A percentile compares a stretch with the other conserved stretches of the same genome.
Conservation (phyloP, 2,888 invertebrate species). For the Eremobia ochroleuca region DNA sequence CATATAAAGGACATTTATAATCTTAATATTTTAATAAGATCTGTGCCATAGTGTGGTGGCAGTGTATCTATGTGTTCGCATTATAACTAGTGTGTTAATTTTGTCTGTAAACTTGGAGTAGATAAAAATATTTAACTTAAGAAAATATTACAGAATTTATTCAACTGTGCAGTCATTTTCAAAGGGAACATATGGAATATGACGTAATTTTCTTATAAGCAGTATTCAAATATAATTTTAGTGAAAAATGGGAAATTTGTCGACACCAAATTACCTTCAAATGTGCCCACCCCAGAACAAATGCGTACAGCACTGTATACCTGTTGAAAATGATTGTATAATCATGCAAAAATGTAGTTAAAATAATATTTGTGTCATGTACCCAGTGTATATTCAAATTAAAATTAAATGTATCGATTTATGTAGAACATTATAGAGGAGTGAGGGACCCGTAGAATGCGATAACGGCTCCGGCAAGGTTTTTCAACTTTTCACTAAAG, state of each 20-base stretch:
- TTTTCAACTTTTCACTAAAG: conserved; percentile 38
- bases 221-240: conserved; percentile 64
- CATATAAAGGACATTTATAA: conserved; percentile 78
- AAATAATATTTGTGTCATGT: conserved; percentile 59
- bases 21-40: conserved; percentile 82
- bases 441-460: conserved; percentile 26
- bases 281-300: conserved; percentile 57
- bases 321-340: conserved; percentile 61
- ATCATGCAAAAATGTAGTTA: conserved; percentile 49
- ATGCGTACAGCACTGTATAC: conserved; percentile 44
- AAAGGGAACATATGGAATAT: conserved; percentile 44
- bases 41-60: conserved; percentile 90
- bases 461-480: conserved; percentile 24
- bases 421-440: conserved; percentile 58
- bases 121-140: conserved; percentile 83
- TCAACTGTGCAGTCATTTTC: conserved; percentile 64
- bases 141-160: conserved; percentile 77
- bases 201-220: conserved; percentile 57
- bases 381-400: conserved; percentile 67
- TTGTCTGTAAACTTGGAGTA: conserved; percentile 86
- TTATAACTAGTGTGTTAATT: conserved; percentile 85
- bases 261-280: conserved; percentile 36
- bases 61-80: conserved; percentile 85
- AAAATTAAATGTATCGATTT: conserved; percentile 55
- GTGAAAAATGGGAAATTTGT: conserved; percentile 47